phyloP scores from a whole-genome alignment of 2,888 invertebrate species.

The Vesta saturnalis region DNA sequence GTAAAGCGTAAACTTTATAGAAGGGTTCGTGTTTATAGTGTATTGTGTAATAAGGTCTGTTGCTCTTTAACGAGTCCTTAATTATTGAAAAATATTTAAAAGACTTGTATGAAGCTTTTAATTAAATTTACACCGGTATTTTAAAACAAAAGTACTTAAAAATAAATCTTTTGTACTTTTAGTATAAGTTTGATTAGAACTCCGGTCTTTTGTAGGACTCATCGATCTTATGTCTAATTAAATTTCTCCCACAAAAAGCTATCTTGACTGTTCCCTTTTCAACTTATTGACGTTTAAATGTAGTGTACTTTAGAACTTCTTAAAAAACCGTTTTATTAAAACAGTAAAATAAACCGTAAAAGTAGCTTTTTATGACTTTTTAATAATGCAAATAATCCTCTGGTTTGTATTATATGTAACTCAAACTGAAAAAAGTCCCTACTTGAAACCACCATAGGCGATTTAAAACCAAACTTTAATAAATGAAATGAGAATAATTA shows the following conservation, averaged over 20 bases:
- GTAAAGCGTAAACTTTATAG: conserved; percentile 10
- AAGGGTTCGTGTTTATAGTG: conserved; percentile 16
- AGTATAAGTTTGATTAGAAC: conserved; percentile 33
- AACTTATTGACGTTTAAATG: conserved; percentile 37
- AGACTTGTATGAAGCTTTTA: conserved; percentile 21
- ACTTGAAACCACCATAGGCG: too few relatives aligned
- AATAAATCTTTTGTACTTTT: conserved; percentile 31
- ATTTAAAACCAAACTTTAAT: too few relatives aligned
- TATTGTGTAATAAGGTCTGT: conserved; percentile 20
- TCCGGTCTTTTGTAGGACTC: conserved; percentile 26
- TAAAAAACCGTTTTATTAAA: conserved; percentile 26
- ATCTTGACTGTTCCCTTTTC: conserved; percentile 39
- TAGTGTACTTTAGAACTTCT: conserved; percentile 22
- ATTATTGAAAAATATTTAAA: conserved; percentile 20
- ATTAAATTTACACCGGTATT: conserved; percentile 32
- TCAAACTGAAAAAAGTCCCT: too few relatives aligned
- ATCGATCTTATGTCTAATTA: conserved; percentile 42
- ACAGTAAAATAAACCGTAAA: conserved; percentile 19
- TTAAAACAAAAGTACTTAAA: conserved; percentile 24
- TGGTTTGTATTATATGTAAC: too few relatives aligned
- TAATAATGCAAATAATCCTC: too few relatives aligned
- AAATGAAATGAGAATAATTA: too few relatives aligned
- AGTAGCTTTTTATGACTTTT: too few relatives aligned
- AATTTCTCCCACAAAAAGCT: conserved; percentile 41
- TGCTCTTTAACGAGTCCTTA: conserved; percentile 18